Percentiles rank a stretch among this genome's conserved stretches.
Evolutionary conservation across 2,888 invertebrate genomes (phyloP).

Genomic region (Petrolisthes cinctipes): DNA sequence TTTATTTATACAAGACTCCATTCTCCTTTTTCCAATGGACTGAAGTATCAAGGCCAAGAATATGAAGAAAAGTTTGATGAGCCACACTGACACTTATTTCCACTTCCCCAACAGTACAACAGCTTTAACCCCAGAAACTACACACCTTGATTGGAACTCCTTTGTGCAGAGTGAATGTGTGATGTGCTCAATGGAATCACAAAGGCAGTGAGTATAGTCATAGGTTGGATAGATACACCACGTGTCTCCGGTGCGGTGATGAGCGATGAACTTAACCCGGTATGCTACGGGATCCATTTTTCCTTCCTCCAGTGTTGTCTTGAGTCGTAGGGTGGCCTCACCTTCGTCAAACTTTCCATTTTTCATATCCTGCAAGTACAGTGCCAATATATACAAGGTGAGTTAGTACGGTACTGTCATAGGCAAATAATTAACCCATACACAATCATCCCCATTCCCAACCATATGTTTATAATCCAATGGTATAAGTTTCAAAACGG

Average conservation of each 20-base stretch:
- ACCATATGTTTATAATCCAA: too few species aligned
- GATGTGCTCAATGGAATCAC: slow-evolving; percentile 98
- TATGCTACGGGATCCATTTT: slow-evolving; percentile 99
- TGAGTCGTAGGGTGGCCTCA: slow-evolving; percentile 94
- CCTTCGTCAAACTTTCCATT: slow-evolving; percentile 97
- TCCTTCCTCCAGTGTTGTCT: slow-evolving; percentile 97
- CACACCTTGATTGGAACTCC: slow-evolving; percentile 87
- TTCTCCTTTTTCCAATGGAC: too few species aligned
- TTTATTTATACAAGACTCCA: too few species aligned
- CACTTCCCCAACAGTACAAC: too few species aligned
- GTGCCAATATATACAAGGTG: too few species aligned
- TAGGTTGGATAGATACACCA: slow-evolving; percentile 99
- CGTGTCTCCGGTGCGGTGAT: slow-evolving; percentile 90
- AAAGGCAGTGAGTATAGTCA: slow-evolving; percentile 98
- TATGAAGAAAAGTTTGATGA: too few species aligned
- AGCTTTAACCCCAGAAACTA: neutral
- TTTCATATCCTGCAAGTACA: slow-evolving; percentile 86
- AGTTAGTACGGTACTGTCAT: too few species aligned
- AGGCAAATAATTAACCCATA: too few species aligned
- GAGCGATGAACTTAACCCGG: slow-evolving; percentile 91
- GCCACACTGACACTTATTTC: too few species aligned
- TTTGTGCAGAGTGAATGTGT: slow-evolving; percentile 99
- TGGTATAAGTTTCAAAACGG: too few species aligned
- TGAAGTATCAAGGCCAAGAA: too few species aligned
- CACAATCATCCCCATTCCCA: too few species aligned